These are phyloP conservation scores for Drosophila kikkawai DNA, from an alignment of 1,140 invertebrate genomes.

Conservation along the genomic window DNA sequence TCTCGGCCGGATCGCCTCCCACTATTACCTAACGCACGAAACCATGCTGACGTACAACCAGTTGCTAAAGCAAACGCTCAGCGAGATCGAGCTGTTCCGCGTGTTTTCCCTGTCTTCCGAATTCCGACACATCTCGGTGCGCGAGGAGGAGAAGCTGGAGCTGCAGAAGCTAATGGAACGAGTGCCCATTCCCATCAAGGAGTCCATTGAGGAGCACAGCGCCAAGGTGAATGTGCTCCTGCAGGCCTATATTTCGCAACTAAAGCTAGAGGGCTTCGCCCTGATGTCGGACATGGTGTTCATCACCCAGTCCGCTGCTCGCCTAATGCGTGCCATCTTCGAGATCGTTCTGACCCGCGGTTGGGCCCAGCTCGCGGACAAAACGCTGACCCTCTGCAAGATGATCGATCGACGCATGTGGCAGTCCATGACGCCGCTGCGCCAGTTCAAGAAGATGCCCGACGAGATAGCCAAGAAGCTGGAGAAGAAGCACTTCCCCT, in stretches of 20 bases:
- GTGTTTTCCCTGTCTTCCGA: slow-evolving; percentile 99
- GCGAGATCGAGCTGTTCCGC: slow-evolving; percentile 99
- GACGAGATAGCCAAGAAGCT: slow-evolving; percentile 99
- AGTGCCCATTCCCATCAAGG: slow-evolving; percentile 99
- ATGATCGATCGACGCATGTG: slow-evolving; percentile 99
- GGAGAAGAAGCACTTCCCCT: slow-evolving; percentile 98
- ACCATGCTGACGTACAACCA: slow-evolving; percentile 99
- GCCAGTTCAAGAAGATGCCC: slow-evolving; percentile 99
- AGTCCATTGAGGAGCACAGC: slow-evolving; percentile 98
- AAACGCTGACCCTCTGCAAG: slow-evolving; percentile 97
- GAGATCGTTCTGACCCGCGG: slow-evolving; percentile 96
- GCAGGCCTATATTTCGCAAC: slow-evolving; percentile 99
- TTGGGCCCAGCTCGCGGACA: slow-evolving; percentile 99
- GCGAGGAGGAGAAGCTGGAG: slow-evolving; percentile 99
- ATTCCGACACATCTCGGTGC: slow-evolving; percentile 96
- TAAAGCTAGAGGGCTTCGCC: slow-evolving; percentile 99
- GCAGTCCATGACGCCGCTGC: slow-evolving; percentile 99
- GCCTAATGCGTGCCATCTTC: slow-evolving; percentile 98
- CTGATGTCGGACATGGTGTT: slow-evolving; percentile 99
- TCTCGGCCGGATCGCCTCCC: slow-evolving; percentile 98
- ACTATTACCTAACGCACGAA: slow-evolving; percentile 99
- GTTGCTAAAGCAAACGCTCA: slow-evolving; percentile 97
- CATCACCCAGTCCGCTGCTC: slow-evolving; percentile 98
- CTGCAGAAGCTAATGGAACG: slow-evolving; percentile 98
- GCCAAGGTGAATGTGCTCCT: slow-evolving; percentile 97